Evolutionary conservation across 64 coral and sea anemone species (phyloP).

Genomic region (Montipora foliosa): DNA sequence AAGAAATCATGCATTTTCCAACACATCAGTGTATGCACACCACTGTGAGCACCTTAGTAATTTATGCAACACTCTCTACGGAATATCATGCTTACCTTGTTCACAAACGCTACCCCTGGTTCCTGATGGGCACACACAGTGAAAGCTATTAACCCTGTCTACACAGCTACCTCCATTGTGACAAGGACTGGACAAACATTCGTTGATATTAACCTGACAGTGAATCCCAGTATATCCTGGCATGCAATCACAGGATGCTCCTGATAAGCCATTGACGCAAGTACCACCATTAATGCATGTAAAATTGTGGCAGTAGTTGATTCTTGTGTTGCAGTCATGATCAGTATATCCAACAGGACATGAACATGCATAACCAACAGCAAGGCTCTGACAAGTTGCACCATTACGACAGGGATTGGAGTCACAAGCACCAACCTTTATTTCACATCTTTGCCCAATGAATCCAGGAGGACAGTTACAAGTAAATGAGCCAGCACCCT

Average conservation of each 20-base stretch:
- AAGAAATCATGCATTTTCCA: too few relatives aligned
- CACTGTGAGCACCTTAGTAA: too few relatives aligned
- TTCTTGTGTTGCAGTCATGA: conserved; percentile 48
- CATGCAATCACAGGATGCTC: conserved; percentile 72
- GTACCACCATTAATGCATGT: conserved; percentile 84
- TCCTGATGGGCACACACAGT: conserved; percentile 75
- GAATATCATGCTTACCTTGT: conserved; percentile 57
- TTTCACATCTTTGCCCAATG: conserved; percentile 85
- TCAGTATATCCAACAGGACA: conserved; percentile 78
- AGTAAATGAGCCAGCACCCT: conserved; percentile 70
- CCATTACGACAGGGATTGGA: conserved; percentile 82
- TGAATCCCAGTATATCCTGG: conserved; percentile 65
- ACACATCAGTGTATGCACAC: too few relatives aligned
- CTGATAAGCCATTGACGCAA: conserved; percentile 61
- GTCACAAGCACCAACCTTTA: conserved; percentile 77
- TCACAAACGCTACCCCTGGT: conserved; percentile 77
- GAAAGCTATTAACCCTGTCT: conserved; percentile 83
- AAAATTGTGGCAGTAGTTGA: conserved; percentile 77
- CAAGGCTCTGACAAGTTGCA: conserved; percentile 65
- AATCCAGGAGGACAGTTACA: conserved; percentile 83
- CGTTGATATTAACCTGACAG: conserved; percentile 78
- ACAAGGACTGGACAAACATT: conserved; percentile 83
- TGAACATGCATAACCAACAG: conserved; percentile 53
- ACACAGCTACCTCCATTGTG: conserved; percentile 75
- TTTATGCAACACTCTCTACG: neutral